Evolutionary conservation across 2,113 vertebrate genomes (phyloP), one percentile per base, ranked within the genome.

Genomic region (Bambusicola thoracicus): DNA sequence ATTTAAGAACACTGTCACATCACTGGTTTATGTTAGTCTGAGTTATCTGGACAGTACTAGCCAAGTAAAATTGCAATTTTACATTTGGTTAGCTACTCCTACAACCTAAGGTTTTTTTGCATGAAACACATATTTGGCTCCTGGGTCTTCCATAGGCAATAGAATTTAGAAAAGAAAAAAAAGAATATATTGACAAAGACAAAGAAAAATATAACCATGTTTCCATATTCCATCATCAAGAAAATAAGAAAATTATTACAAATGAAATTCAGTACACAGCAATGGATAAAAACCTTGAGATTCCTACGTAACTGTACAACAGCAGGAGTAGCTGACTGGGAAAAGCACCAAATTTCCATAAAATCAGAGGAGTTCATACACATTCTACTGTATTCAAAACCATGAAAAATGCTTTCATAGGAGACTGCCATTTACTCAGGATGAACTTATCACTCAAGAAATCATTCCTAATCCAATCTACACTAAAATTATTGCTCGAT

Each of bases 401-500:
- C 68, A 72, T 25, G 16, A 55, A 74, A 66, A 70, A 8, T 4
- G 5, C 17, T 86, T 19, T 83, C 21, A 44, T 2, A 69, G 81
- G 32, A 86, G 38, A 78, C 11, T 63, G 36, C 5, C 62, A 56
- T 81, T 93, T 89, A 81, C 14, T 87, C 48, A 76, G 68, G 27
- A 8, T 27, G 11, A 68, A 56, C 91, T 65, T 89, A 78, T 81
- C 58, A 73, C 40, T 81, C 86, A 81, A 55, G 34, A 88, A 91
- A 84, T 74, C n/a, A 78, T 77, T 89, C 25, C 21, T 94, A 78
- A 93, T 90, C 77, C 58, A 82, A 73, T 89, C 30, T 20, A 73
- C 30, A 51, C 61, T 89, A 58, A 93, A 75, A 91, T 93, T 92
- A 76, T 38, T 93, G n/a, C 53, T 59, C 61, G 36, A 73, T 87